Evolutionary conservation across 2,797 vertebrate species (phyloP), one percentile per base, ranked within the genome.

Genomic region (Sebastes miniatus): DNA sequence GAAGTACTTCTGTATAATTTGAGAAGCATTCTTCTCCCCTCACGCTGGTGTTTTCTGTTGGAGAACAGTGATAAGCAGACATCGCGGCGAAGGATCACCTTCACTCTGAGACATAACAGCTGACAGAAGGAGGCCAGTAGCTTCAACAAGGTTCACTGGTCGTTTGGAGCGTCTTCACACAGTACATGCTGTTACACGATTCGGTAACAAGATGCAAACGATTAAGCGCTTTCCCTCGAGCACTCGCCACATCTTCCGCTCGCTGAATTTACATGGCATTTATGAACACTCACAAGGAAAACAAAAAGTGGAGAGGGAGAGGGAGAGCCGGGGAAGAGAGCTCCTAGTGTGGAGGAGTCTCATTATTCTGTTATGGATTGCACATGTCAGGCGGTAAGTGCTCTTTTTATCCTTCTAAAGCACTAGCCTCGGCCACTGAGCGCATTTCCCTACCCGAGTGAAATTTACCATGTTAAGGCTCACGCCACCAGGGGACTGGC

Each of bases 331-430:
- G 50, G 74, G 73, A 81, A 76, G 81, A 87, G 85, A 85, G 85
- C 87, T 92, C 86, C 79, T 75, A 67, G 82, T 90, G 85, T 91
- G 86, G 89, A 92, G 91, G 89, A 92, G 87, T 92, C 94, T 96
- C 94, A 95, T 96, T 95, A 95, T 93, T 92, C 88, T 69, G 88
- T 95, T 96, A 96, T 95, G 93, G 95, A 96, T 96, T 93, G 93
- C 92, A 90, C 92, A 90, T 92, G 94, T 96, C 93, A 94, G 92
- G 85, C 83, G 18, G 93, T 94, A 95, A 95, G 95, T 95, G 95
- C 91, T 94, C 91, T 93, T 96, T 95, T 93, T 93, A 93, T 92
- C 92, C 92, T 85, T 93, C 87, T 87, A 81, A 92, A 92, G 93
- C 91, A 90, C 90, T 71, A 86, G 85, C 87, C 88, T 88, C 66